Percentiles rank a stretch among this genome's conserved stretches.
These are phyloP conservation scores for Tribolium madens DNA, from an alignment of 1,140 invertebrate genomes.

Conservation along the genomic window DNA sequence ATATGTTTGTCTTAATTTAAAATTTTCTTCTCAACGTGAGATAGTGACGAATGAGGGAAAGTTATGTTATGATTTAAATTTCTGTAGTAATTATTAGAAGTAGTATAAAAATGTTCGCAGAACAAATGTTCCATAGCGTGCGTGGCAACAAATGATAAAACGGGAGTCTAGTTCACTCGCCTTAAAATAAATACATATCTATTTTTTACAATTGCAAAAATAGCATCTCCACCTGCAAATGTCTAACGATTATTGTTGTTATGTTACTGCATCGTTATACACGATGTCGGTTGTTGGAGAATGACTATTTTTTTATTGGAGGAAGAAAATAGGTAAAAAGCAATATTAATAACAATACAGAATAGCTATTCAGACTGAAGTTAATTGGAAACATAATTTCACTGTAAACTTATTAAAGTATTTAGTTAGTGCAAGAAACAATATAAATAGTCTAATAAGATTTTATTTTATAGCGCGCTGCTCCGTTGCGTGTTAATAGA, in stretches of 20 bases:
- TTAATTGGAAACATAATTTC: conserved; percentile 27
- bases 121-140: no score
- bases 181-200: neutral
- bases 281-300: neutral
- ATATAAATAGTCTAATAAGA: conserved; percentile 49
- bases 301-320: neutral
- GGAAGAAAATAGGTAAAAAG: conserved; percentile 2
- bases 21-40: no score
- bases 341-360: conserved; percentile 15
- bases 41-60: no score
- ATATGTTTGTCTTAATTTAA: no score
- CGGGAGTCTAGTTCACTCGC: neutral
- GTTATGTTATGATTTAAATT: no score
- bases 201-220: neutral
- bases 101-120: no score
- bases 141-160: no score
- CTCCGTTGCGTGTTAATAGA: conserved; percentile 48
- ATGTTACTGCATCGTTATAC: neutral
- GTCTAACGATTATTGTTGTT: neutral
- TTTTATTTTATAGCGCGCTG: conserved; percentile 43
- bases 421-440: conserved; percentile 43
- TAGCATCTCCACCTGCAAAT: neutral
- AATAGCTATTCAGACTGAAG: neutral
- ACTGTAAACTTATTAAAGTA: conserved; percentile 40
- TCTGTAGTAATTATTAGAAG: no score